These are phyloP conservation scores for Ganaspis brasiliensis DNA, from an alignment of 2,888 invertebrate species.

Conservation along the genomic window DNA sequence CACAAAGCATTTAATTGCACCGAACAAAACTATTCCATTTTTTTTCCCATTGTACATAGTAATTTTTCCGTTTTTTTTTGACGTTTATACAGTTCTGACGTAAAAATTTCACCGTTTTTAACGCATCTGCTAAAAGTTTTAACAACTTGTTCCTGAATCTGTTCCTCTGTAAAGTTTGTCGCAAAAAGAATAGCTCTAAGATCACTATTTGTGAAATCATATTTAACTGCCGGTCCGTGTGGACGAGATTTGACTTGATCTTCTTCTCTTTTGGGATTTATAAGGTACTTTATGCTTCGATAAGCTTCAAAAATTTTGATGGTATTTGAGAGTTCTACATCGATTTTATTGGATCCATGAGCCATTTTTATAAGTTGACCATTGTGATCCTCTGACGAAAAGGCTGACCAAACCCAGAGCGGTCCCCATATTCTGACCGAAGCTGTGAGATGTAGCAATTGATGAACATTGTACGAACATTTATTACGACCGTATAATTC, in stretches of 20 bases:
- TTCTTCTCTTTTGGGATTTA: too few relatives aligned
- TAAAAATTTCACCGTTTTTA: constrained; percentile 25
- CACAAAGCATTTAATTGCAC: too few relatives aligned
- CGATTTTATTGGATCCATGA: constrained; percentile 47
- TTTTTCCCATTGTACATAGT: too few relatives aligned
- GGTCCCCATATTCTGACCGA: constrained; percentile 47
- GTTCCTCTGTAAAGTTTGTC: not conserved
- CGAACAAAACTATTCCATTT: too few relatives aligned
- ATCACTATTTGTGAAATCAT: not conserved
- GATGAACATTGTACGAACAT: constrained; percentile 47
- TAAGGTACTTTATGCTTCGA: not conserved
- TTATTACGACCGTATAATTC: constrained; percentile 41
- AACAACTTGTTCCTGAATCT: not conserved
- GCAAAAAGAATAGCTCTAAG: not conserved
- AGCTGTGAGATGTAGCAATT: constrained; percentile 23
- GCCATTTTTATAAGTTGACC: constrained; percentile 39
- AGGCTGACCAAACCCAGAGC: constrained; percentile 46
- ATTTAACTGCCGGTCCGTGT: not conserved
- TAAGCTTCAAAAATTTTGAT: constrained; percentile 13
- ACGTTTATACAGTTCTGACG: constrained; percentile 36
- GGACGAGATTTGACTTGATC: not conserved
- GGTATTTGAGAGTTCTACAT: constrained; percentile 45
- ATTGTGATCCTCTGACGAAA: constrained; percentile 48
- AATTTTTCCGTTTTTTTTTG: too few relatives aligned
- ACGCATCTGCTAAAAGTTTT: not conserved